Percentiles rank a stretch among this genome's conserved stretches.
Evolutionary conservation across 2,113 vertebrate species (phyloP).

Genomic region (Benthochromis sp.): DNA sequence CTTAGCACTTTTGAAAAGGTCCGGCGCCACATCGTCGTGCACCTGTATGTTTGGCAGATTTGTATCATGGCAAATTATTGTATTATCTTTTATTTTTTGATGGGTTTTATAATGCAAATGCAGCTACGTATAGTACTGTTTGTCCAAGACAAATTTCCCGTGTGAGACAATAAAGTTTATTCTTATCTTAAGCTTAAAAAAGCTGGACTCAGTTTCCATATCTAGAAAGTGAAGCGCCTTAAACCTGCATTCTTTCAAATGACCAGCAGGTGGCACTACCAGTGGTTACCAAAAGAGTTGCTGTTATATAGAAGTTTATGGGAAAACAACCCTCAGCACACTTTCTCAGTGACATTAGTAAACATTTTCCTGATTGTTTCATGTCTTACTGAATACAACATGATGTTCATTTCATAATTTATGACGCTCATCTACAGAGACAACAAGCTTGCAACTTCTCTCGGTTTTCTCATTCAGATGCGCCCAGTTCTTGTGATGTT

Average conservation of each 20-base stretch:
- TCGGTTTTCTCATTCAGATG: not conserved
- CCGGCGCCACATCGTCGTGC: accelerated
- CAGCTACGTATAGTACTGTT: not conserved
- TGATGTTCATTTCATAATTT: not conserved
- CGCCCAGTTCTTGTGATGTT: not conserved
- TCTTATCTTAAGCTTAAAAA: not conserved
- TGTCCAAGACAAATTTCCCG: not conserved
- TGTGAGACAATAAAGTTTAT: not conserved
- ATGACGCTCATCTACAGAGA: not conserved
- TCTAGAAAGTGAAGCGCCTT: not conserved
- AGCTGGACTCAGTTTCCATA: not conserved
- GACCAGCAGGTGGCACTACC: not conserved
- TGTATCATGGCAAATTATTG: not conserved
- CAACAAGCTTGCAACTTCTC: accelerated
- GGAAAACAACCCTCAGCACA: not conserved
- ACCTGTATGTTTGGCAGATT: accelerated
- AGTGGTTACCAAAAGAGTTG: no score
- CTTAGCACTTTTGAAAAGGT: not conserved
- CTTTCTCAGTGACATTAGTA: not conserved
- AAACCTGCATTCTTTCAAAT: not conserved
- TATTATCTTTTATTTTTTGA: not conserved
- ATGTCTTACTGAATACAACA: not conserved
- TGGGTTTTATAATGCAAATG: not conserved
- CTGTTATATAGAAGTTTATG: accelerated
- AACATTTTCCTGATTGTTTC: not conserved